Evolutionary conservation across 2,113 vertebrate species (phyloP).

Genomic region (Strix aluco): DNA sequence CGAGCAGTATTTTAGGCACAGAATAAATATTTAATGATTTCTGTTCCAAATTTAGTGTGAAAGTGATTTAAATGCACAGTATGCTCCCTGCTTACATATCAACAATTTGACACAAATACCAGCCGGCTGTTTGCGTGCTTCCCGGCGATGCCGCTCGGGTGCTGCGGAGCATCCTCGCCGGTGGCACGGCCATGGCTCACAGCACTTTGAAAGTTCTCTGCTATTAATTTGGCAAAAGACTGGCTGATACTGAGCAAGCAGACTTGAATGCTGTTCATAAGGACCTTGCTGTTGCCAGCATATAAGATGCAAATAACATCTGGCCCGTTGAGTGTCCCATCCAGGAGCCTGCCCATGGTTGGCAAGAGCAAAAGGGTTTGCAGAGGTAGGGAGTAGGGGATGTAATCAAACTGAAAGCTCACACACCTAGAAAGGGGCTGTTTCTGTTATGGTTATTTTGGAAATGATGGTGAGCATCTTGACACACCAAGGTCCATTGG

Average conservation of each 20-base stretch:
- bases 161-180: fast-evolving
- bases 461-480: background rate
- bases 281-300: background rate
- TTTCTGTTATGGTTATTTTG: background rate
- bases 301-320: background rate
- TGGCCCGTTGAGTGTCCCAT: fast-evolving
- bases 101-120: conserved; percentile 50
- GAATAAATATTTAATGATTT: conserved; percentile 78
- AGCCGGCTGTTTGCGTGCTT: background rate
- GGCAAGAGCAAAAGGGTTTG: background rate
- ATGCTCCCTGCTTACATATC: conserved; percentile 49
- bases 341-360: background rate
- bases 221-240: background rate
- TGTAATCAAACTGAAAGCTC: background rate
- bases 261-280: background rate
- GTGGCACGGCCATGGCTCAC: background rate
- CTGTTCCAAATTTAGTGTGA: conserved; percentile 64
- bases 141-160: fast-evolving
- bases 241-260: background rate
- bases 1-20: conserved; percentile 49
- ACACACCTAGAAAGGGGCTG: background rate
- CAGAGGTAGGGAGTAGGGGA: background rate
- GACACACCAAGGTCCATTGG: background rate
- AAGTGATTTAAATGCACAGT: conserved; percentile 62
- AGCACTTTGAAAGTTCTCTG: background rate